Evolutionary conservation across 2,113 vertebrate genomes (phyloP).

Genomic region (Neopipo cinnamomea): DNA sequence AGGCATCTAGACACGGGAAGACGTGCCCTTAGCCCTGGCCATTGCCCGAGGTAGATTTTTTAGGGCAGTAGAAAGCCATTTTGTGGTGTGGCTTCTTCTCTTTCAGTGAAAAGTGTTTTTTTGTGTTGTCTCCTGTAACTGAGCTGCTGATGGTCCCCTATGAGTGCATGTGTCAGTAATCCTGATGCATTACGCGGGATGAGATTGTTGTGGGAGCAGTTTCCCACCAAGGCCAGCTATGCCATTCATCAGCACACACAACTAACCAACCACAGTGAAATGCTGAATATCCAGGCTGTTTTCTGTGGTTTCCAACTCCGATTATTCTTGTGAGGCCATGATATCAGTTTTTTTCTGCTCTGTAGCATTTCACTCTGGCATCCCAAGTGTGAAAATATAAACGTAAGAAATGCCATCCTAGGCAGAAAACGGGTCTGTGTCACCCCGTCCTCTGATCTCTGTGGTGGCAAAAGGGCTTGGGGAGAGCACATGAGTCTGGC

Average conservation of each 20-base stretch:
- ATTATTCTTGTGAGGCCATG: neutral
- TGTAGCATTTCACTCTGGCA: neutral
- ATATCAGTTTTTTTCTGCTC: neutral
- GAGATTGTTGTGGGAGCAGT: neutral
- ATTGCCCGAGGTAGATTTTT: neutral
- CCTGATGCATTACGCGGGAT: fast-evolving
- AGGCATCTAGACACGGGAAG: neutral
- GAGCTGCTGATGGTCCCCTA: neutral
- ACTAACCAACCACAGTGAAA: neutral
- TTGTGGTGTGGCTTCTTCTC: neutral
- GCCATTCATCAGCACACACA: neutral
- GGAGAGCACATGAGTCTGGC: fast-evolving
- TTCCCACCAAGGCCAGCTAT: neutral
- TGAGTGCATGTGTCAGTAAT: neutral
- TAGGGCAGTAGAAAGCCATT: neutral
- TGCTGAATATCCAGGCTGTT: neutral
- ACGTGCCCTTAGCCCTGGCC: neutral
- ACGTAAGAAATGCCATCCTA: neutral
- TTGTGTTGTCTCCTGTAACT: neutral
- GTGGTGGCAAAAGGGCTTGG: neutral
- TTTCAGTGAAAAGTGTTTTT: neutral
- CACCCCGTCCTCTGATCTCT: neutral
- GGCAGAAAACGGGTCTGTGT: neutral
- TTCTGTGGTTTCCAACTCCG: neutral
- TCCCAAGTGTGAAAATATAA: neutral